phyloP scores from a whole-genome alignment of 1,140 invertebrate genomes.

The Euura saliciscinereae region DNA sequence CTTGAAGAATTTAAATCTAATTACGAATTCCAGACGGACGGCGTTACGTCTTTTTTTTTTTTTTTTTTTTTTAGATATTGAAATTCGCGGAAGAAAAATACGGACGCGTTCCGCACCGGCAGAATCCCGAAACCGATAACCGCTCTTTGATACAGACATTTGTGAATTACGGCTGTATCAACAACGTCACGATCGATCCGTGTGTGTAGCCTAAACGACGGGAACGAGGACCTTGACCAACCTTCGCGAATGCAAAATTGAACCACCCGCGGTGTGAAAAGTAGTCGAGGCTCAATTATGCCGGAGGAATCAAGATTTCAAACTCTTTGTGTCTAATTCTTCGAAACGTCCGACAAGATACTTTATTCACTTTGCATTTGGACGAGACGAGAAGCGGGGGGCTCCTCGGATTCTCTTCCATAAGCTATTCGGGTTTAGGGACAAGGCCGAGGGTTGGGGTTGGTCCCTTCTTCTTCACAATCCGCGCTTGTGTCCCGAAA shows the following conservation, averaged over 20 bases:
- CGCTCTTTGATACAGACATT: background rate
- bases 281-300: background rate
- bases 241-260: background rate
- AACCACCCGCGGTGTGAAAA: background rate
- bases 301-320: conserved; percentile 11
- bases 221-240: background rate
- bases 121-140: background rate
- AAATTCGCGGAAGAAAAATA: background rate
- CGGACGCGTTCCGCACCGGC: background rate
- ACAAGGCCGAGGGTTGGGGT: background rate
- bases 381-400: background rate
- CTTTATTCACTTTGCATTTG: background rate
- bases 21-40: conserved; percentile 6
- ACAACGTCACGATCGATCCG: background rate
- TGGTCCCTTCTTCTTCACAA: background rate
- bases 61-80: background rate
- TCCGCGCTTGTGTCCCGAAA: background rate
- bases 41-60: background rate
- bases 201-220: no score
- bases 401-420: background rate
- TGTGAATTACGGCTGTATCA: background rate
- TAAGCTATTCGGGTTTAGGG: background rate
- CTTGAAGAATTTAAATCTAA: conserved; percentile 1
- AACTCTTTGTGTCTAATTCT: background rate
- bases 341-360: background rate